phyloP scores from a whole-genome alignment of 2,888 invertebrate species.

The Drosophila monieri region DNA sequence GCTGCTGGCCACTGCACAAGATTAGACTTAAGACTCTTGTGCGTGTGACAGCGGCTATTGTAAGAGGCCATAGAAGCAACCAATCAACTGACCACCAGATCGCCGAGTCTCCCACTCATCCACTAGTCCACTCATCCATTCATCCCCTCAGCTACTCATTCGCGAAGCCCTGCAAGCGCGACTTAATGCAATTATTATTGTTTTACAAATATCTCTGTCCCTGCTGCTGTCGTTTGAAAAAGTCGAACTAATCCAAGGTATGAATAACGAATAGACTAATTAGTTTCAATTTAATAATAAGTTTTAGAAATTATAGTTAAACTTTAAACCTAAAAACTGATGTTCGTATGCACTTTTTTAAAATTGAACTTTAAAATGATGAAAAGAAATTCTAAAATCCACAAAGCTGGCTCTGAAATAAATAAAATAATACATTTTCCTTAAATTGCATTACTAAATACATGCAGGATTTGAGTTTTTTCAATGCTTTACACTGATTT shows the following conservation, averaged over 20 bases:
- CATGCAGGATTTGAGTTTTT: too few species aligned
- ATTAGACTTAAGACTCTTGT: constrained; percentile 97
- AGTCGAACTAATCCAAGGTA: background rate
- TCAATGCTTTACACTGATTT: too few species aligned
- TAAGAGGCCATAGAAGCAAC: constrained; percentile 85
- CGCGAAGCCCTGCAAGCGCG: constrained; percentile 10
- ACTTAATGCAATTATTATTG: constrained; percentile 15
- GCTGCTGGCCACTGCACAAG: constrained; percentile 99
- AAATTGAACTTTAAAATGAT: background rate
- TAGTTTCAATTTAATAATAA: background rate
- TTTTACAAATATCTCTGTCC: background rate
- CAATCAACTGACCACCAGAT: constrained; percentile 3
- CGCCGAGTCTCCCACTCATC: background rate
- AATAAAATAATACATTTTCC: too few species aligned
- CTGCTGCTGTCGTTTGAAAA: background rate
- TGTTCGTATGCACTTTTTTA: background rate
- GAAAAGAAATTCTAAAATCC: background rate
- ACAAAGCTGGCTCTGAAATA: background rate
- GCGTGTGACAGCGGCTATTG: constrained; percentile 99
- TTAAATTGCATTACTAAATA: too few species aligned
- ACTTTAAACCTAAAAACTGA: background rate
- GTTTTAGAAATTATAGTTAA: background rate
- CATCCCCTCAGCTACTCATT: background rate
- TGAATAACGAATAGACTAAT: background rate
- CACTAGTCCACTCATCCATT: background rate